Percentiles rank a stretch among this genome's conserved stretches.
Evolutionary conservation across 2,888 invertebrate species (phyloP).

Genomic region (Phortica okadai): DNA sequence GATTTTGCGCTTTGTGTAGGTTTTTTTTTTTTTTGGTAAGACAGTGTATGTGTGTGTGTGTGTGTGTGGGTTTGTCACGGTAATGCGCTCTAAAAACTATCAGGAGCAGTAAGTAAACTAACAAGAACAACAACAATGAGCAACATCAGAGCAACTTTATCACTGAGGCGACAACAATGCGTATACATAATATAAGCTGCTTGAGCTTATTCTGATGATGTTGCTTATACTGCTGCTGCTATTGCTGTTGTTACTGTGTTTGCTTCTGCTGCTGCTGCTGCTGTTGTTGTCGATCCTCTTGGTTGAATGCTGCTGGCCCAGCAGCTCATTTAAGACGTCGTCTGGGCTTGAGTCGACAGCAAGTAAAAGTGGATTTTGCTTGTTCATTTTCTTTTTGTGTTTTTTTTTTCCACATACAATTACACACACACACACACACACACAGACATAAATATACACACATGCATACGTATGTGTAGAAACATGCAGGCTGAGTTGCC

Average conservation of each 20-base stretch:
- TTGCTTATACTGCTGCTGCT: conserved; percentile 29
- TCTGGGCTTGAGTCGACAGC: no score
- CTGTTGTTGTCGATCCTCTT: background rate
- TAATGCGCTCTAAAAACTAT: no score
- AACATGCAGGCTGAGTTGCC: no score
- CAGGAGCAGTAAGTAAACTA: conserved; percentile 14
- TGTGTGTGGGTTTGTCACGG: conserved; percentile 15
- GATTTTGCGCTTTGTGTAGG: background rate
- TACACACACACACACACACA: background rate
- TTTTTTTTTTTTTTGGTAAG: no score
- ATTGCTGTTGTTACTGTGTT: conserved; percentile 28
- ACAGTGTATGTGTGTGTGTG: background rate
- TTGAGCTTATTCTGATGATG: conserved; percentile 38
- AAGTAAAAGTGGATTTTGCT: background rate
- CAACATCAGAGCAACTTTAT: background rate
- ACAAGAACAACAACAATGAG: conserved; percentile 35
- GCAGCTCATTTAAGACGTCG: no score
- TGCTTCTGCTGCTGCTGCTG: background rate
- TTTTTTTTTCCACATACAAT: background rate
- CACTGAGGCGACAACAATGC: conserved; percentile 35
- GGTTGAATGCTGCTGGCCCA: background rate
- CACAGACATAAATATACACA: no score
- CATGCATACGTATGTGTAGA: no score
- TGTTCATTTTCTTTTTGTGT: background rate
- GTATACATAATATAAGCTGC: conserved; percentile 49